Conservation (phyloP, 2,797 vertebrate species). For the Myiotriccus ornatus region DNA sequence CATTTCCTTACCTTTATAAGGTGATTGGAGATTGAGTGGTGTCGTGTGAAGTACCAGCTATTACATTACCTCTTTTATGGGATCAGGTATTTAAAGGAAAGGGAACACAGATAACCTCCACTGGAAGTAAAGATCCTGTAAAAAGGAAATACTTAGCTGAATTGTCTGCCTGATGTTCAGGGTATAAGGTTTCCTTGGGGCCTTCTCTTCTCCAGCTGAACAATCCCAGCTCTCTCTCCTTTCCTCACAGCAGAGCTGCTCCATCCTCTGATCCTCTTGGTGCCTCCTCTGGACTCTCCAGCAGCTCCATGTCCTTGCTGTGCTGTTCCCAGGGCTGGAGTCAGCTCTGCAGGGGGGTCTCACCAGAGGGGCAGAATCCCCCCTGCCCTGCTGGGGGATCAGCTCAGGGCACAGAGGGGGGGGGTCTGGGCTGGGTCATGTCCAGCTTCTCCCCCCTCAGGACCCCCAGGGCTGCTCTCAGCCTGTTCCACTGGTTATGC, state of each 20-base stretch:
- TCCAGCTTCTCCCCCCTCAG: not conserved
- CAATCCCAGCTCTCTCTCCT: not conserved
- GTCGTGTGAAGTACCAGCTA: not conserved
- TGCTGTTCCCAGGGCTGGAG: not conserved
- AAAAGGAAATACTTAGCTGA: not conserved
- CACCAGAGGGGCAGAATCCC: not conserved
- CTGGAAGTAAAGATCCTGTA: not conserved
- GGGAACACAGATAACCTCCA: not conserved
- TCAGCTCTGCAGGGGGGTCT: not conserved
- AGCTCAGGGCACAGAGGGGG: not conserved
- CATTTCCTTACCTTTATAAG: not conserved
- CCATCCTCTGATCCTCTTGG: not conserved
- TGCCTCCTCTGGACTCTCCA: not conserved
- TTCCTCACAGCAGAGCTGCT: not conserved
- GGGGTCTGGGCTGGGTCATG: not conserved
- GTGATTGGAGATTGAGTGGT: slow-evolving; percentile 15
- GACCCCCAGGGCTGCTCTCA: not conserved
- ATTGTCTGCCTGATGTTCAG: not conserved
- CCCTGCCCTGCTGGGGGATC: not conserved
- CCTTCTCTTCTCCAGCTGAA: not conserved
- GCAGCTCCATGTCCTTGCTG: not conserved
- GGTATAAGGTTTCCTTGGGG: not conserved
- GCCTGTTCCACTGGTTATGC: not conserved
- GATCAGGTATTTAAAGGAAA: slow-evolving; percentile 13
- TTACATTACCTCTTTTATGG: not conserved